phyloP scores from a whole-genome alignment of 2,113 vertebrate species.

The Thunnus thynnus region DNA sequence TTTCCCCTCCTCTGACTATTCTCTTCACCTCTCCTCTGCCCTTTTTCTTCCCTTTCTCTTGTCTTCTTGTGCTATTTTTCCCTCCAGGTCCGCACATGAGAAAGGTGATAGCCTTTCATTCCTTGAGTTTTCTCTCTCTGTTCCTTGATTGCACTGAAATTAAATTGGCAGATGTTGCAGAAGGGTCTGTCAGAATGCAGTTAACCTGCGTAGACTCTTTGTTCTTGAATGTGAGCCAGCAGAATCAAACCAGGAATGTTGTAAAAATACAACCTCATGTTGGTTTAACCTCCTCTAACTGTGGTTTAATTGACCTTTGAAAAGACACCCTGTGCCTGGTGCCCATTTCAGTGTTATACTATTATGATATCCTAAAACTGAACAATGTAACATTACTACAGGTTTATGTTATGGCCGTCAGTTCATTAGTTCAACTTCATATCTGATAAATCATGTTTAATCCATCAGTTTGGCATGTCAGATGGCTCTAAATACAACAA shows the following conservation, averaged over 20 bases:
- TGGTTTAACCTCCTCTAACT: not conserved
- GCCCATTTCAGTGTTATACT: no score
- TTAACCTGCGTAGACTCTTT: not conserved
- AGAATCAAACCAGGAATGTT: not conserved
- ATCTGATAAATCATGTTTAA: not conserved
- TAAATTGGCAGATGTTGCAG: not conserved
- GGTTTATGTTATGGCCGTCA: not conserved
- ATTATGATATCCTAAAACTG: no score
- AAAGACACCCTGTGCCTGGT: not conserved
- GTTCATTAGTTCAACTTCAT: not conserved
- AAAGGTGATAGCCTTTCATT: slow-evolving; percentile 13
- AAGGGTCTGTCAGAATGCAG: not conserved
- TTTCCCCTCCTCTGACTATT: slow-evolving; percentile 36
- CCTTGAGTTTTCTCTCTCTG: not conserved
- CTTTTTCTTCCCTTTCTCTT: slow-evolving; percentile 7
- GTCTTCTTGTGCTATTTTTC: not conserved
- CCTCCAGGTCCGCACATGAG: slow-evolving; percentile 17
- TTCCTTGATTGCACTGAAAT: not conserved
- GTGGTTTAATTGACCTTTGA: not conserved
- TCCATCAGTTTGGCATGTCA: not conserved
- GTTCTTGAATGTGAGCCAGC: not conserved
- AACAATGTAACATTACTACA: not conserved
- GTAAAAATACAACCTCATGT: not conserved
- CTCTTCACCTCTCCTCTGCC: slow-evolving; percentile 13
- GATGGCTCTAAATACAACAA: no score